These are phyloP conservation scores for Chondrosia reniformis DNA, from an alignment of 37 sponge, comb jelly and placozoan genomes.

Conservation along the genomic window DNA sequence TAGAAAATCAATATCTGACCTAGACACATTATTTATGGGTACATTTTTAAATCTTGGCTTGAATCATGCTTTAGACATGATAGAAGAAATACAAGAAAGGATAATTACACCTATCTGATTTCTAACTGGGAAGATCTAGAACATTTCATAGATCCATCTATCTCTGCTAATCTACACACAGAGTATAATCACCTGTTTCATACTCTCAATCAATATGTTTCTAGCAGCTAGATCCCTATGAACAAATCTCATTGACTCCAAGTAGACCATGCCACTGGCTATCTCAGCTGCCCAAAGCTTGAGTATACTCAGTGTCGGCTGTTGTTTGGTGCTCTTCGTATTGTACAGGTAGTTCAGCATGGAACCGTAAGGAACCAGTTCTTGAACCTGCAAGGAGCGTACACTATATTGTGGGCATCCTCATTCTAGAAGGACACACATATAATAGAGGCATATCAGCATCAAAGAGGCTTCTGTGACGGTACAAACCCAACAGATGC, in stretches of 20 bases:
- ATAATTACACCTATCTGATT: neutral
- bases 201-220: slow-evolving; percentile 82
- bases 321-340: slow-evolving; percentile 31
- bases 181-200: slow-evolving; percentile 36
- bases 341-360: slow-evolving; percentile 85
- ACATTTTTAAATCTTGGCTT: no score
- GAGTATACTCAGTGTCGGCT: slow-evolving; percentile 49
- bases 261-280: slow-evolving; percentile 89
- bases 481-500: no score
- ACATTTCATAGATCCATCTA: neutral
- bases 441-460: no score
- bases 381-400: slow-evolving; percentile 59
- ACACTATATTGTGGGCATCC: neutral
- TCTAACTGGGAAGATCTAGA: neutral
- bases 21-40: no score
- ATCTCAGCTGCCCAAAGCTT: slow-evolving; percentile 95
- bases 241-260: slow-evolving; percentile 89
- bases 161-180: slow-evolving; percentile 11
- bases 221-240: slow-evolving; percentile 95
- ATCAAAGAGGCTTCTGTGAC: no score
- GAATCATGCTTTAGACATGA: no score
- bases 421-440: no score
- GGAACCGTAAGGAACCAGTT: slow-evolving; percentile 73
- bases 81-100: neutral
- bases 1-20: no score